phyloP scores from a whole-genome alignment of 2,113 vertebrate species.

The Oreochromis niloticus region DNA sequence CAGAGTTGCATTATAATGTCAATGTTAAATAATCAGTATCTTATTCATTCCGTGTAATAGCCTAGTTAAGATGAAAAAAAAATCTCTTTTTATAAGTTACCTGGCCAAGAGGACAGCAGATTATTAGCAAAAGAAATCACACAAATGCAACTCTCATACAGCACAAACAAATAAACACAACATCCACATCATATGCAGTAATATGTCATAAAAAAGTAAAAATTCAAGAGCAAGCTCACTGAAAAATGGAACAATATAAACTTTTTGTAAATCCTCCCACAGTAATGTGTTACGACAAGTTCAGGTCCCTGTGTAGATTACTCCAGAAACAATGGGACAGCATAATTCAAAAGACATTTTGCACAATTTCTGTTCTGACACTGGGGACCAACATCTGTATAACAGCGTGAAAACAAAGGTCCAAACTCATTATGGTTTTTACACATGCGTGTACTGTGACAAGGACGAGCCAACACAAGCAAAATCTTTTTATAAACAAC shows the following conservation, averaged over 20 bases:
- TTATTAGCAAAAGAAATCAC: not conserved
- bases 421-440: not conserved
- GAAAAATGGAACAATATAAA: not conserved
- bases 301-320: not conserved
- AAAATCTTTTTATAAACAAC: rapidly evolving
- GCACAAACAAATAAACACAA: not conserved
- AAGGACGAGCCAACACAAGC: not conserved
- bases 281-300: not conserved
- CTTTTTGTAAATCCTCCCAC: not conserved
- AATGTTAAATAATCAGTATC: not conserved
- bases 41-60: not conserved
- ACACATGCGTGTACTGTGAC: not conserved
- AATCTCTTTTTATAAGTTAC: not conserved
- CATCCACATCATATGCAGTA: not conserved
- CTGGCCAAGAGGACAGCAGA: not conserved
- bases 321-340: not conserved
- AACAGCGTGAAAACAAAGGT: not conserved
- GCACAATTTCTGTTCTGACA: not conserved
- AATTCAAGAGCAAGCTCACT: not conserved
- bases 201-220: not conserved
- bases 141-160: not conserved
- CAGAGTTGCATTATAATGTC: not conserved
- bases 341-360: not conserved
- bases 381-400: not conserved
- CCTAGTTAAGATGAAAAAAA: not conserved